These are phyloP conservation scores for Gymnothorax reevesii DNA, from an alignment of 2,797 vertebrate species.

Conservation along the genomic window DNA sequence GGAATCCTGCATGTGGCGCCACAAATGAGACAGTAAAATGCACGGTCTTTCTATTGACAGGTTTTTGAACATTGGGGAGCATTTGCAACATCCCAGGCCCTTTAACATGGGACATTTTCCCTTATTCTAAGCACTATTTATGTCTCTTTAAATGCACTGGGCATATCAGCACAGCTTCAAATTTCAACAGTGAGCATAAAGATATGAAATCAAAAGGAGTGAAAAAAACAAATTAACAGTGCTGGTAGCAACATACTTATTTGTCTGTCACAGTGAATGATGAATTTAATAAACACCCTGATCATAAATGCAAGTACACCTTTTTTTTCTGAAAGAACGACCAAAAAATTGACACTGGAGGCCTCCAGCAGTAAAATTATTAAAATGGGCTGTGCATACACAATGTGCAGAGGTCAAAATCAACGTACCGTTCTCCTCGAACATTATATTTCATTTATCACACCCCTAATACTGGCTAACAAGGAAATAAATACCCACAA, in stretches of 20 bases:
- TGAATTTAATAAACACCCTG: not conserved
- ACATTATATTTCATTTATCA: not conserved
- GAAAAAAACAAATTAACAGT: not conserved
- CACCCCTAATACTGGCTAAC: not conserved
- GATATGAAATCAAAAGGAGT: not conserved
- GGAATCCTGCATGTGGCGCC: too few relatives aligned
- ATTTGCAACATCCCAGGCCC: not conserved
- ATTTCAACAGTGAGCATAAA: not conserved
- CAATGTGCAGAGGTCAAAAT: not conserved
- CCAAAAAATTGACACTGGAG: too few relatives aligned
- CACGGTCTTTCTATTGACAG: not conserved
- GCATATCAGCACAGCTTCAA: not conserved
- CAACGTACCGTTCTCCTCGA: not conserved
- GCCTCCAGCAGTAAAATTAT: not conserved
- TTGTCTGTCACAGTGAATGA: not conserved
- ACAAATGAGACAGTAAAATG: not conserved
- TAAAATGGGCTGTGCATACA: not conserved
- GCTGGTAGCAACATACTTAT: not conserved
- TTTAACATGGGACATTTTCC: conserved; percentile 2
- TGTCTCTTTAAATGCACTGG: not conserved
- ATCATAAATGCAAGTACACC: not conserved
- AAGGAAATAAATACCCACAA: not conserved
- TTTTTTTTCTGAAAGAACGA: too few relatives aligned
- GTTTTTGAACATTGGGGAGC: not conserved
- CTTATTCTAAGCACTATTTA: conserved; percentile 13